Conservation (phyloP, 2,113 vertebrate genomes). For the Phaethornis superciliosus region DNA sequence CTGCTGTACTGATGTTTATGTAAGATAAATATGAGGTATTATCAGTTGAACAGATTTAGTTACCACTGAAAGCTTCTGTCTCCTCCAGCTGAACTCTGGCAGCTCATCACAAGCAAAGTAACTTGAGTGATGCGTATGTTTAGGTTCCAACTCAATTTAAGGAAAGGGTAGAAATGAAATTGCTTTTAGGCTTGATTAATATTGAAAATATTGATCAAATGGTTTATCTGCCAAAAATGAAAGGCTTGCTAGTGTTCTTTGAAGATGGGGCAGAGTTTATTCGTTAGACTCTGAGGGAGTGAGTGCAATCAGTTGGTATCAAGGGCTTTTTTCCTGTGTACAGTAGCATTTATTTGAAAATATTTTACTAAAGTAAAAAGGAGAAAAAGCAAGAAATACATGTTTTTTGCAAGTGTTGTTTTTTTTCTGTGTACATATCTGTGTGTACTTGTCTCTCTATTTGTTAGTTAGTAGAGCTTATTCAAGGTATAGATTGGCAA, state of each 20-base stretch:
- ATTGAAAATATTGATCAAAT: slow-evolving; percentile 55
- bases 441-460: neutral
- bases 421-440: neutral
- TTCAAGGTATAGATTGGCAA: neutral
- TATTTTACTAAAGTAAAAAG: neutral
- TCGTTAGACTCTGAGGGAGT: neutral
- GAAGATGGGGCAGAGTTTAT: neutral
- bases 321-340: neutral
- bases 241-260: slow-evolving; percentile 13
- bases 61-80: neutral
- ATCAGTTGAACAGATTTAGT: neutral
- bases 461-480: neutral
- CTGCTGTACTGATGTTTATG: neutral
- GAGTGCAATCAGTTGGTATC: neutral
- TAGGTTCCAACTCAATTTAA: neutral
- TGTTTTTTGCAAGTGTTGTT: neutral
- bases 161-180: slow-evolving; percentile 33
- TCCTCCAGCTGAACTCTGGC: neutral
- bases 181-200: slow-evolving; percentile 37
- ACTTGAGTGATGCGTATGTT: neutral
- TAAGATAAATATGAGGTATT: slow-evolving; percentile 27
- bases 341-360: neutral
- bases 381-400: neutral
- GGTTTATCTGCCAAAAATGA: slow-evolving; percentile 36
- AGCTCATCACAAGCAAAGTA: neutral